Base-by-base conservation (phyloP, 2,888 invertebrate genomes). In the Anoplius nigerrimus region DNA sequence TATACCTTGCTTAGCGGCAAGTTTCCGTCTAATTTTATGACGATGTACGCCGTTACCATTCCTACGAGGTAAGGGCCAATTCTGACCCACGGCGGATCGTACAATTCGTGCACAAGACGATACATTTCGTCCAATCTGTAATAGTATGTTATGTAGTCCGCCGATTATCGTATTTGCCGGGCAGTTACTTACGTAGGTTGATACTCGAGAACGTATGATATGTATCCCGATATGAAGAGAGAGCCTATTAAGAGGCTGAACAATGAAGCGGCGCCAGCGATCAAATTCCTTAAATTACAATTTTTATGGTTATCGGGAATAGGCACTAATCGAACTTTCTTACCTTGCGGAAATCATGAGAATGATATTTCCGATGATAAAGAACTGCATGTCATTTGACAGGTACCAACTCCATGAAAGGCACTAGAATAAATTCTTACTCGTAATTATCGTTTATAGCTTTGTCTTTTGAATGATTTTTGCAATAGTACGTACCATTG, bases 381-480 rank as follows among this genome's bases (percentile, higher is more conserved):
- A 91, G 67, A 89, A 90, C 74, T 90, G 90, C 84, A 89, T 90
- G 72, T 91, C 91, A 18, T 86, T 85, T 24, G 90, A 88, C 21
- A 91, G 76, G 71, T 90, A 91, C 90, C 90, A 91, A 53, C 90
- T 90, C 90, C 90, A 91, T 16, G 88, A 87, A 72, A 91, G 74
- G 63, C 91, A 91, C 90, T 89, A 74, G 3, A 48, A 48, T 2
- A 48, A 48, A 27, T 56, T 69, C 11, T 52, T 20, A 16, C 16
- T 11, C 16, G 48, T 18, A 48, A 46, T n/a, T n/a, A 13, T 46
- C 4, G n/a, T 46, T 16, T 18, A 8, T 8, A n/a, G 4, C 34
- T 34, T 5, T 34, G 11, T 8, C 34, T 5, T 34, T 5, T 34
- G 1, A 34, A 34, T 6, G 8, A 6, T 34, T 34, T 34, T 13